Evolutionary conservation across 1,140 invertebrate species (phyloP), one percentile per base, ranked within the genome.

Genomic region (Plectrocnemia conspersa): DNA sequence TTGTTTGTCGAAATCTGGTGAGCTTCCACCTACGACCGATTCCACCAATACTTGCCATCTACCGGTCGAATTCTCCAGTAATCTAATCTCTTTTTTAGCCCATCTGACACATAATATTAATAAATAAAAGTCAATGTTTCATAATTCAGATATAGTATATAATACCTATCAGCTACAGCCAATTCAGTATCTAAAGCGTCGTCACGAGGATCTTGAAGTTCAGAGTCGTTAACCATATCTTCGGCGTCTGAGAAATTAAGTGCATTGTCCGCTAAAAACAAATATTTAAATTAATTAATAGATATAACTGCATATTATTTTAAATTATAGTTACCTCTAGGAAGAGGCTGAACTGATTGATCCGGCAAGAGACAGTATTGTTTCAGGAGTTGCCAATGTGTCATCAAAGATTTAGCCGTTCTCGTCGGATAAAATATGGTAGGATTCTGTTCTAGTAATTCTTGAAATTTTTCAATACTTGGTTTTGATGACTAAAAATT

Each of bases 21-120:
- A 82, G 63, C 84, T 86, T 60, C 83, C 85, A 3, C 89, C 91
- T 25, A 86, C 86, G 1, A 93, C 87, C 56, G 85, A 88, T 64
- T 96, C 93, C 9, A 96, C 91, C 27, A 97, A 68, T n/a, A 95
- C 90, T 69, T 95, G 92, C 91, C 91, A 96, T 56, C 90, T 83
- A 1, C 84, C 80, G 38, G 94, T 67, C 68, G 96, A 93, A 64
- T 88, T 91, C 73, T 98, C 94, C 38, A 97, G 69, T 22, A 88
- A 75, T 45, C 91, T 79, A 38, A 97, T 94, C 70, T 96, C 89
- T 59, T 84, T 83, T 66, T 80, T 80, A 52, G 76, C 75, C 52
- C 74, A 67, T 13, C 74, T 76, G 45, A 36, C 35, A 52, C 61
- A 25, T 10, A 1, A 57, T 24, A 40, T 38, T 23, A 24, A 23